These are phyloP conservation scores for Lepus americanus DNA, from an alignment of 2,113 vertebrate species.

Conservation along the genomic window DNA sequence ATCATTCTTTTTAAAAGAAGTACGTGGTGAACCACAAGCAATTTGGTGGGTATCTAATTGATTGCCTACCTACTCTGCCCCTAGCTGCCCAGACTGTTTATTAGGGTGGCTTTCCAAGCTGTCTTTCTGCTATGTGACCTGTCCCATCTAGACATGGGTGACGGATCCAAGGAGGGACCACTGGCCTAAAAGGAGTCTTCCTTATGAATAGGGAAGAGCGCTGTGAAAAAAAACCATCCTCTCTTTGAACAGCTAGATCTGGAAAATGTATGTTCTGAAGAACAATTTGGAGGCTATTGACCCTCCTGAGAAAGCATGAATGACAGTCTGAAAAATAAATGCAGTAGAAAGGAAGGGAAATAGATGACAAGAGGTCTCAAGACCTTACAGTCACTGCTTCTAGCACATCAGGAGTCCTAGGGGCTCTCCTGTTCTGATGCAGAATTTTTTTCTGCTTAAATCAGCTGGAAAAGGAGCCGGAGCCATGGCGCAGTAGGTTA, in stretches of 20 bases:
- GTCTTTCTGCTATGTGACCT: background rate
- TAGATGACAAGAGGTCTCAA: background rate
- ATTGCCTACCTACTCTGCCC: background rate
- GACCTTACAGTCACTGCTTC: background rate
- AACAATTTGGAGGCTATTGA: background rate
- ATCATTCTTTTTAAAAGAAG: background rate
- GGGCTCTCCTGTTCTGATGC: background rate
- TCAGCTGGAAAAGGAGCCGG: background rate
- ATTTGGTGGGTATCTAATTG: background rate
- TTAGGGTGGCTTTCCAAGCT: background rate
- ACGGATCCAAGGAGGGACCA: background rate
- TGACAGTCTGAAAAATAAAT: background rate
- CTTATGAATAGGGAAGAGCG: background rate
- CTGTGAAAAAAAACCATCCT: background rate
- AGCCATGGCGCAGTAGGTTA: too few relatives aligned
- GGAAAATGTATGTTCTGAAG: background rate
- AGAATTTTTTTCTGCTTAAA: conserved; percentile 6
- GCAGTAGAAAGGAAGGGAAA: background rate
- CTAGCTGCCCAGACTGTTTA: background rate
- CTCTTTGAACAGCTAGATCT: background rate
- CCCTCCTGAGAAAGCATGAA: background rate
- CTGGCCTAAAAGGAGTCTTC: background rate
- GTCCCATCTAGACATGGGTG: background rate
- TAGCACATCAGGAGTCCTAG: background rate
- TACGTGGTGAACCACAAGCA: background rate